Evolutionary conservation across 2,888 invertebrate genomes (phyloP).

Genomic region (Agrochola lychnidis): DNA sequence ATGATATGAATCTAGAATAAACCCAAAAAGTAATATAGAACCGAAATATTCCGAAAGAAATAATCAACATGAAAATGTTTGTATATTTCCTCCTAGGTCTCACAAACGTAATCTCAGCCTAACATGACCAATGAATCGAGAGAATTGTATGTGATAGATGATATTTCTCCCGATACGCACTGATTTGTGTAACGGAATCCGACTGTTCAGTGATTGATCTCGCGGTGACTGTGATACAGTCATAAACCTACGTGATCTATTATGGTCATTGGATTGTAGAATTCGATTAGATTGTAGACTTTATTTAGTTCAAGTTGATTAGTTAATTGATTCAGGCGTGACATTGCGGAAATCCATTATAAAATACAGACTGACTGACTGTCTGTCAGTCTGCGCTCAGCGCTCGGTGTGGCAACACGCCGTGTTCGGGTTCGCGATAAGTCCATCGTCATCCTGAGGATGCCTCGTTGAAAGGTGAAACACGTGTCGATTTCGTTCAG

Average conservation of each 20-base stretch:
- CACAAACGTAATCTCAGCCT: slow-evolving; percentile 57
- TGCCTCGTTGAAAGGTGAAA: no score
- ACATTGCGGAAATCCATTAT: no score
- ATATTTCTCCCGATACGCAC: slow-evolving; percentile 62
- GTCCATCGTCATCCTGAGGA: no score
- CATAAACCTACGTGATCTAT: slow-evolving; percentile 7
- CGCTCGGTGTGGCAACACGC: no score
- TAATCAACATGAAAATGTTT: slow-evolving; percentile 41
- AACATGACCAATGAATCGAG: slow-evolving; percentile 64
- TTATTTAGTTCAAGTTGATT: background rate
- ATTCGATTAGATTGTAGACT: background rate
- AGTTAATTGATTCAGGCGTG: no score
- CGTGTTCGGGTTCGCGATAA: no score
- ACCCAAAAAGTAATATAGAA: slow-evolving; percentile 24
- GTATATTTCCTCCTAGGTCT: slow-evolving; percentile 46
- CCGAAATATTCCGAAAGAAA: slow-evolving; percentile 26
- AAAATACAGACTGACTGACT: no score
- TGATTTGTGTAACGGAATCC: slow-evolving; percentile 66
- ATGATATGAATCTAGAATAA: slow-evolving; percentile 25
- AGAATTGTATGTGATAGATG: slow-evolving; percentile 67
- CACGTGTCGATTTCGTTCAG: no score
- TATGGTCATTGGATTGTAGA: background rate
- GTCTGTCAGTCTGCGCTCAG: no score
- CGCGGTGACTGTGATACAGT: slow-evolving; percentile 27
- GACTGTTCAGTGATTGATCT: slow-evolving; percentile 63